Percentiles rank a stretch among this genome's conserved stretches.
phyloP scores from a whole-genome alignment of 2,888 invertebrate genomes.

The Polyommatus icarus region DNA sequence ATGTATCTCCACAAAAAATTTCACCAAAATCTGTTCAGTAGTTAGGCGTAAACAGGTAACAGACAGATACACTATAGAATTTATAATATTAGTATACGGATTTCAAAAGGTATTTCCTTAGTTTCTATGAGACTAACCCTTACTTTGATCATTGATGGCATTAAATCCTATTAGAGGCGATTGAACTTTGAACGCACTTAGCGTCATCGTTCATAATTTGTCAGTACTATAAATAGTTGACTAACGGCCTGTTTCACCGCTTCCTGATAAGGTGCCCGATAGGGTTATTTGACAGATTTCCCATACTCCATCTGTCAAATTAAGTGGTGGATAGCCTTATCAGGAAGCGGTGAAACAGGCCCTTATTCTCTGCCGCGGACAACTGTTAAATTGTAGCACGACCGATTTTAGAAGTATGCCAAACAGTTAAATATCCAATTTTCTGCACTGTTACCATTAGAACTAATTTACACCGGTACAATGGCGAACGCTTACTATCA shows the following conservation, averaged over 20 bases:
- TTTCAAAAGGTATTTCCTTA: not conserved
- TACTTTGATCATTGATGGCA: not conserved
- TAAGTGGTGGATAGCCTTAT: too few relatives aligned
- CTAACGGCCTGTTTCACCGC: too few relatives aligned
- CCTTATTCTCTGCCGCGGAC: too few relatives aligned
- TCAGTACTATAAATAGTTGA: too few relatives aligned
- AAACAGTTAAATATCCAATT: not conserved
- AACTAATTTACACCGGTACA: not conserved
- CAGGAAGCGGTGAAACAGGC: too few relatives aligned
- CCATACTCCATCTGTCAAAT: too few relatives aligned
- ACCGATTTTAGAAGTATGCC: not conserved
- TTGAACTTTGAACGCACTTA: not conserved
- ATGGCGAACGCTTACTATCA: not conserved
- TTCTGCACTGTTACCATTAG: not conserved
- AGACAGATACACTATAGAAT: not conserved
- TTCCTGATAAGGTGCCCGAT: too few relatives aligned
- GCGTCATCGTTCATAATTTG: not conserved
- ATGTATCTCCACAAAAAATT: too few relatives aligned
- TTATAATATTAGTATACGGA: not conserved
- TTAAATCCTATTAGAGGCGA: not conserved
- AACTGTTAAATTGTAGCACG: not conserved
- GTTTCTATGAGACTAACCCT: not conserved
- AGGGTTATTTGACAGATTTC: too few relatives aligned
- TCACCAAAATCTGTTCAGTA: too few relatives aligned
- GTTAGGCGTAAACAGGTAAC: too few relatives aligned